Conservation (phyloP, 2,113 vertebrate species). For the Todiramphus saurophagus region DNA sequence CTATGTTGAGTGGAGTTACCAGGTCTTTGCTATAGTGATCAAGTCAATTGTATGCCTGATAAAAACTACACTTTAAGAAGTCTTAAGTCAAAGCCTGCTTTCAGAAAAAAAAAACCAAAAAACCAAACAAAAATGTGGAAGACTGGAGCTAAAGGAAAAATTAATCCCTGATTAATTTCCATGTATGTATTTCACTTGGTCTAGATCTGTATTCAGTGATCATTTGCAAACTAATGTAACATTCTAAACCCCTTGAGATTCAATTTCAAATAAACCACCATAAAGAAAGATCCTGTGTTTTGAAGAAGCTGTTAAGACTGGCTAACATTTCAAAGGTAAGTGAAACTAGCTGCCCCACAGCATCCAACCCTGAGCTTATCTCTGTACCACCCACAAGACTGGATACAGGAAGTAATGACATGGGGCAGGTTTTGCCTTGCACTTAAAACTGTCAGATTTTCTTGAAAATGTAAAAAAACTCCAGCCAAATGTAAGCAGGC, state of each 20-base stretch:
- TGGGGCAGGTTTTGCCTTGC: not conserved
- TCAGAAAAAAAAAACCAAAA: not conserved
- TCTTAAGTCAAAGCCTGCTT: not conserved
- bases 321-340: not conserved
- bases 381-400: not conserved
- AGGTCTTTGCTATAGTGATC: not conserved
- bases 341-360: not conserved
- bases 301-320: not conserved
- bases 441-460: not conserved
- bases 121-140: not conserved
- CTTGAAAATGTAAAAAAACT: not conserved
- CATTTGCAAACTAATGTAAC: not conserved
- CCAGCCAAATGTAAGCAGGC: not conserved
- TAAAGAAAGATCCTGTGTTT: not conserved
- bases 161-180: not conserved
- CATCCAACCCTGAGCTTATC: not conserved
- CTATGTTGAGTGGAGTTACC: not conserved
- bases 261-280: not conserved
- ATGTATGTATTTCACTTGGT: not conserved
- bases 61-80: not conserved
- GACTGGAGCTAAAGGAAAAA: not conserved
- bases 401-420: not conserved
- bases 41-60: not conserved
- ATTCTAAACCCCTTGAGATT: not conserved
- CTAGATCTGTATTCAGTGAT: not conserved